Percentiles rank a stretch among this genome's conserved stretches.
Conservation (phyloP, 2,797 vertebrate genomes). For the Benthosema pterotum region DNA sequence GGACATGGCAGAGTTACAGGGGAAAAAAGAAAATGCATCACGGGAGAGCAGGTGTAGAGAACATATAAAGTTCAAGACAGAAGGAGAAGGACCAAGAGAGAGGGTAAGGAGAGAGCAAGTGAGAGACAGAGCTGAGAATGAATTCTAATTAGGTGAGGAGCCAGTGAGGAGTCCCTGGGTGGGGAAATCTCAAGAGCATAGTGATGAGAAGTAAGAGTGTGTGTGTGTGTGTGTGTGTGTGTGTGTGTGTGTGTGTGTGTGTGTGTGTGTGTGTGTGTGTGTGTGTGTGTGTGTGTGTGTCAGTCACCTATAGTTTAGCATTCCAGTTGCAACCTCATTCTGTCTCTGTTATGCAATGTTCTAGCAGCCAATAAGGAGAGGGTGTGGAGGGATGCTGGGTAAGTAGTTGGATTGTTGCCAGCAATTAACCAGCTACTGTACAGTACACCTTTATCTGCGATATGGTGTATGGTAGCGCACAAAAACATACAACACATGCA, state of each 20-base stretch:
- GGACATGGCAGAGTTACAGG: constrained; percentile 31
- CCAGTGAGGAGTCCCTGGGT: not conserved
- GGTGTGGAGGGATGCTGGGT: not conserved
- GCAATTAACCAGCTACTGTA: not conserved
- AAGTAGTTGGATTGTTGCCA: not conserved
- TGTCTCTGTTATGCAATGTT: constrained; percentile 5
- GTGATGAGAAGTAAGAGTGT: not conserved
- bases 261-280: constrained; percentile 2
- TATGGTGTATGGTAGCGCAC: not conserved
- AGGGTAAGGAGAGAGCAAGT: not conserved
- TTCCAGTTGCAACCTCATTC: constrained; percentile 14
- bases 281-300: not conserved
- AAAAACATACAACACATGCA: not conserved
- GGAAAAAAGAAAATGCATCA: constrained; percentile 7
- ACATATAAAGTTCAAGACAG: not conserved
- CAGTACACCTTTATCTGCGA: not conserved
- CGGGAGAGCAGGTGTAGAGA: not conserved
- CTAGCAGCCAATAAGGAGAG: constrained; percentile 6
- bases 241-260: constrained; percentile 2
- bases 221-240: not conserved
- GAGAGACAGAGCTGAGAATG: not conserved
- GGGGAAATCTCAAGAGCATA: not conserved
- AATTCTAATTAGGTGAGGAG: constrained; percentile 18
- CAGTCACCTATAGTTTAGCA: not conserved
- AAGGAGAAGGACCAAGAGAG: not conserved